Evolutionary conservation across 2,797 vertebrate genomes (phyloP).

Genomic region (Paedocypris micromegethes): DNA sequence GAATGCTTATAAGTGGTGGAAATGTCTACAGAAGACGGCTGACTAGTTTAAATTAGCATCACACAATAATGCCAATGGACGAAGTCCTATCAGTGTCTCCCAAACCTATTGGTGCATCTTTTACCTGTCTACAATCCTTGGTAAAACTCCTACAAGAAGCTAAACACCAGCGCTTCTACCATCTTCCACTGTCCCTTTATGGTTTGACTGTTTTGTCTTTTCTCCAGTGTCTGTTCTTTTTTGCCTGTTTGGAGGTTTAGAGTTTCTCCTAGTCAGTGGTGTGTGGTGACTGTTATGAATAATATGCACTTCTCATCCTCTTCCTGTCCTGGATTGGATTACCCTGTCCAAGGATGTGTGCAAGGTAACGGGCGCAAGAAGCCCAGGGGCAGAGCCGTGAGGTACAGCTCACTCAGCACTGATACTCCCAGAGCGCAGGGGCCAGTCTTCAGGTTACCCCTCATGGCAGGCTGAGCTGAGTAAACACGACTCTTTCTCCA

Average conservation of each 20-base stretch:
- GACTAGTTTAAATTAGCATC: conserved; percentile 60
- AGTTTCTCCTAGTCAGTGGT: conserved; percentile 48
- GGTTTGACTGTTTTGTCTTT: conserved; percentile 23
- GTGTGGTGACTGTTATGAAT: conserved; percentile 55
- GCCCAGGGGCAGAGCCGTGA: conserved; percentile 50
- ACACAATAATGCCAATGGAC: conserved; percentile 60
- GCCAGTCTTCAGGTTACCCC: conserved; percentile 66
- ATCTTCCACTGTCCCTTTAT: conserved; percentile 31
- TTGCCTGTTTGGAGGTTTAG: conserved; percentile 44
- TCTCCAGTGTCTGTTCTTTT: conserved; percentile 29
- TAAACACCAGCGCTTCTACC: conserved; percentile 11
- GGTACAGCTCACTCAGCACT: conserved; percentile 59
- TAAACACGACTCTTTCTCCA: conserved; percentile 51
- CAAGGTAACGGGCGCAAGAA: conserved; percentile 49
- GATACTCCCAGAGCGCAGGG: conserved; percentile 68
- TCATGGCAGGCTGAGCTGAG: conserved; percentile 50
- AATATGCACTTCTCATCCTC: conserved; percentile 52
- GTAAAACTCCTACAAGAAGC: neutral
- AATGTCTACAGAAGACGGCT: conserved; percentile 48
- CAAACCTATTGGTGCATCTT: conserved; percentile 20
- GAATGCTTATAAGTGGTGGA: conserved; percentile 39
- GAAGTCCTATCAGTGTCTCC: conserved; percentile 7
- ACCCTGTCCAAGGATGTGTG: conserved; percentile 53
- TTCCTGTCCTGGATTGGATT: conserved; percentile 52
- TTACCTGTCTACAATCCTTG: conserved; percentile 2